A percentile compares a stretch with the other conserved stretches of the same genome.
Conservation (phyloP, 2,797 vertebrate species). For the Rallus crepitans region DNA sequence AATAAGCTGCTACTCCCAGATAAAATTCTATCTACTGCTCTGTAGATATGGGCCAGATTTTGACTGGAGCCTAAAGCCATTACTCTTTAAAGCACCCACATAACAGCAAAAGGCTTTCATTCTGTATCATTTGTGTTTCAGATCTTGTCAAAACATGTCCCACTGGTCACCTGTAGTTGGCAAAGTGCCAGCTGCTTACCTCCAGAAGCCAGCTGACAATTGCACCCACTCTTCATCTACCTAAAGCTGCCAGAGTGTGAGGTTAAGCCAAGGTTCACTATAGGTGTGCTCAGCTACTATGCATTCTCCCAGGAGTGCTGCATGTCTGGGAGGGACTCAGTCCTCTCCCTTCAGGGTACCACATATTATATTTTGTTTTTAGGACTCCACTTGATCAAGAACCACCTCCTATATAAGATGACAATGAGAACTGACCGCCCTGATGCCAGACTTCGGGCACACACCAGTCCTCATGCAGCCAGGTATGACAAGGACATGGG, state of each 20-base stretch:
- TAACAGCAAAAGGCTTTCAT: not conserved
- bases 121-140: not conserved
- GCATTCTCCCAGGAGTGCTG: not conserved
- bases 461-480: not conserved
- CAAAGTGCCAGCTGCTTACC: not conserved
- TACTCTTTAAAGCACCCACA: not conserved
- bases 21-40: not conserved
- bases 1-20: not conserved
- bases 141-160: not conserved
- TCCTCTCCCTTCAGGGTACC: not conserved
- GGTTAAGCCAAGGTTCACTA: not conserved
- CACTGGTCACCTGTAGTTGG: not conserved
- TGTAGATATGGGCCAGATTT: not conserved
- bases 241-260: not conserved
- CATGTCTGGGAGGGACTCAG: fast-evolving
- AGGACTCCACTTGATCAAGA: fast-evolving
- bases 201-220: not conserved
- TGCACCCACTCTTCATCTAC: not conserved
- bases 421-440: not conserved
- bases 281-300: fast-evolving
- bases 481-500: fast-evolving
- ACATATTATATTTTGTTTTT: fast-evolving
- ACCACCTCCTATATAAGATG: not conserved
- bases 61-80: not conserved
- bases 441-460: fast-evolving